Conservation (phyloP, 2,888 invertebrate genomes). For the Thecocarcelia acutangulata region DNA sequence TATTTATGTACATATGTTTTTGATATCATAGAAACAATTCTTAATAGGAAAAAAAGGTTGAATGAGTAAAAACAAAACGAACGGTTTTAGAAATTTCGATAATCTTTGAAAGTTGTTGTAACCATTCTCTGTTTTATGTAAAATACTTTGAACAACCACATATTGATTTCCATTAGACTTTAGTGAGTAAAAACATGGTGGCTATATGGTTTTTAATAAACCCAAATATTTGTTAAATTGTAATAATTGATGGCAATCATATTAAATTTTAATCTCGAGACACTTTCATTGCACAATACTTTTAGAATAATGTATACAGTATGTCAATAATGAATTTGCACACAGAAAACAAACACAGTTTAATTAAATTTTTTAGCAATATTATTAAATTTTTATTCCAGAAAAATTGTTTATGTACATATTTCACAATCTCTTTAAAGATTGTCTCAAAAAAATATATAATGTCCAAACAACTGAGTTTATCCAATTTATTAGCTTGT, state of each 20-base stretch:
- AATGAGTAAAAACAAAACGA: conserved; percentile 10
- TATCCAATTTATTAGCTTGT: no score
- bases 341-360: no score
- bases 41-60: conserved; percentile 27
- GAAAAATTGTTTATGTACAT: no score
- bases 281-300: not conserved
- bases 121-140: conserved; percentile 16
- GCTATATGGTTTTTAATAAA: conserved; percentile 58
- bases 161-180: conserved; percentile 67
- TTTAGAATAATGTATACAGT: no score
- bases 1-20: no score
- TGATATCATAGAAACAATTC: not conserved
- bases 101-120: conserved; percentile 40
- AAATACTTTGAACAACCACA: conserved; percentile 55
- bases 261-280: conserved; percentile 10
- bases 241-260: conserved; percentile 41
- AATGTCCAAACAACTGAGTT: no score
- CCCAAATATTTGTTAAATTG: conserved; percentile 46
- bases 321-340: no score
- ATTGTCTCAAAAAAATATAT: no score
- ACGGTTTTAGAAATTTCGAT: conserved; percentile 42
- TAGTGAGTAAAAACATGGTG: conserved; percentile 29
- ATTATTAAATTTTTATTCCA: no score
- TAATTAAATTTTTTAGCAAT: no score
- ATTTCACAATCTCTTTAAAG: no score